Percentiles rank a stretch among this genome's conserved stretches.
phyloP scores from a whole-genome alignment of 2,888 invertebrate genomes.

The Catocala sponsa region DNA sequence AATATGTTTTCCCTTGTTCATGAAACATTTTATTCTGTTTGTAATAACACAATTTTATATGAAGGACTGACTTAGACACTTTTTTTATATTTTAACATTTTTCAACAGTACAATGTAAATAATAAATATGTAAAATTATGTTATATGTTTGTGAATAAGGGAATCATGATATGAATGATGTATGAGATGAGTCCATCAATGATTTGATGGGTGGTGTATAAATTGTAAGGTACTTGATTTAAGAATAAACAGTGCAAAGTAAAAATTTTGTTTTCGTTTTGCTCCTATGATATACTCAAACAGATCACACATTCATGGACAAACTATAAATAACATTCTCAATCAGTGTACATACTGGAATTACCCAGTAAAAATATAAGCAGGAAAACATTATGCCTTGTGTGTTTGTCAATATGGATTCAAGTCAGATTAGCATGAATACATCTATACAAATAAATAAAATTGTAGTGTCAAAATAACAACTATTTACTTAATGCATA shows the following conservation, averaged over 20 bases:
- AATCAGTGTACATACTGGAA: neutral
- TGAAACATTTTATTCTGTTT: conserved; percentile 50
- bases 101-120: conserved; percentile 79
- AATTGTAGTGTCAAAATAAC: too few species aligned
- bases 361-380: neutral
- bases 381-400: too few species aligned
- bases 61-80: conserved; percentile 53
- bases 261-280: conserved; percentile 20
- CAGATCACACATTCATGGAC: too few species aligned
- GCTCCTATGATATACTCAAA: too few species aligned
- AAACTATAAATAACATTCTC: too few species aligned
- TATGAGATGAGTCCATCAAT: conserved; percentile 40
- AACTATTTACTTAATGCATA: too few species aligned
- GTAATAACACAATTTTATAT: conserved; percentile 52
- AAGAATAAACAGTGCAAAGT: conserved; percentile 78
- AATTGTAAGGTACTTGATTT: conserved; percentile 59
- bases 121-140: conserved; percentile 64
- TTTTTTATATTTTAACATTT: conserved; percentile 55
- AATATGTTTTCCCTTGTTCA: conserved; percentile 65
- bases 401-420: too few species aligned
- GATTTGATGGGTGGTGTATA: conserved; percentile 52
- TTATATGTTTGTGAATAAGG: conserved; percentile 68
- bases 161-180: conserved; percentile 51
- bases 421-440: too few species aligned
- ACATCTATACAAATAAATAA: too few species aligned